phyloP scores from a whole-genome alignment of 2,797 vertebrate genomes.

The Rhinella marina region DNA sequence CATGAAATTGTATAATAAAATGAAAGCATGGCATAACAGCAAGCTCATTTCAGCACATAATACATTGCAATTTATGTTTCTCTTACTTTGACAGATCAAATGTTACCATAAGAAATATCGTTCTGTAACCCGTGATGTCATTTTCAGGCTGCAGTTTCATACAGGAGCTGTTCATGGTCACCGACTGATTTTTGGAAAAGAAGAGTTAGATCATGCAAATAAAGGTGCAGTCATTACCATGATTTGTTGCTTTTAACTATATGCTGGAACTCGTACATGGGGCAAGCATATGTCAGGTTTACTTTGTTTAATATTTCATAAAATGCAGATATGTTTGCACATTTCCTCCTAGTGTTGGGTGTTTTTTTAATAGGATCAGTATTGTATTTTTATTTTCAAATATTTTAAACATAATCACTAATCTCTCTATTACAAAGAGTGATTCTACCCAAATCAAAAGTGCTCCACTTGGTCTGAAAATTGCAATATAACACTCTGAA shows the following conservation, averaged over 20 bases:
- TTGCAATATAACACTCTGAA: too few relatives aligned
- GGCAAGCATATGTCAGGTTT: too few relatives aligned
- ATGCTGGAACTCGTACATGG: too few relatives aligned
- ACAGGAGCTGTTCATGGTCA: constrained; percentile 89
- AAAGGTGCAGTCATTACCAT: constrained; percentile 76
- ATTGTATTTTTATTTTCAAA: too few relatives aligned
- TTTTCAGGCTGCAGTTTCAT: constrained; percentile 96
- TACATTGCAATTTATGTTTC: neutral
- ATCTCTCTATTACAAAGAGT: too few relatives aligned
- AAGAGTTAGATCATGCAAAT: constrained; percentile 88
- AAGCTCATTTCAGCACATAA: neutral
- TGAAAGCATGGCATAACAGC: neutral
- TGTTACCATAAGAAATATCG: constrained; percentile 80
- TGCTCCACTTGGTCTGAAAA: too few relatives aligned
- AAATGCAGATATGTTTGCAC: too few relatives aligned
- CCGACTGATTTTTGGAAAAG: constrained; percentile 85
- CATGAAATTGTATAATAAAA: neutral
- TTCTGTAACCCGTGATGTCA: constrained; percentile 80
- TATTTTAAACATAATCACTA: too few relatives aligned
- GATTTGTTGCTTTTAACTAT: neutral
- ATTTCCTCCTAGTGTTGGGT: too few relatives aligned
- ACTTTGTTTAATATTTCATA: too few relatives aligned
- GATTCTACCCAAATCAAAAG: too few relatives aligned
- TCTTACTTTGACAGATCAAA: constrained; percentile 79
- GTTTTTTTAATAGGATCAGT: too few relatives aligned